Evolutionary conservation across 2,797 vertebrate species (phyloP).

Genomic region (Alosa sapidissima): DNA sequence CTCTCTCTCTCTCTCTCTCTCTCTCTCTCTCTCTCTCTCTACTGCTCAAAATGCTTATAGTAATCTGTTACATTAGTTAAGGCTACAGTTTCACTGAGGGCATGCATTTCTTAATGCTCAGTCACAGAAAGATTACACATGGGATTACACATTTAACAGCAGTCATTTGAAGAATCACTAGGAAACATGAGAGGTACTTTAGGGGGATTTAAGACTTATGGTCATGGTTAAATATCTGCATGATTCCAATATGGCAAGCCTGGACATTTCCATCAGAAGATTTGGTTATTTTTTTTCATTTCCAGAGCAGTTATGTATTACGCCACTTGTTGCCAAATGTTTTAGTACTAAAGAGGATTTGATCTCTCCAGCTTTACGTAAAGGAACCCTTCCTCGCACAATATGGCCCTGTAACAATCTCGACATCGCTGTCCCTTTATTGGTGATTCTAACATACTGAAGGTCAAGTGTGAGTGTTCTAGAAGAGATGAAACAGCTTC

Average conservation of each 20-base stretch:
- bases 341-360: slow-evolving; percentile 77
- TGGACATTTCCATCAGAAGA: slow-evolving; percentile 69
- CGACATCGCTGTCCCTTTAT: not conserved
- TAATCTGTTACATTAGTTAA: slow-evolving; percentile 79
- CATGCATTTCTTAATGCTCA: slow-evolving; percentile 75
- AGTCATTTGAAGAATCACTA: slow-evolving; percentile 77
- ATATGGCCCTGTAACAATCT: not conserved
- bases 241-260: slow-evolving; percentile 76
- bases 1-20: no score
- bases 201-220: slow-evolving; percentile 80
- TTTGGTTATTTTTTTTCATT: slow-evolving; percentile 64
- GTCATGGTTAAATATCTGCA: slow-evolving; percentile 77
- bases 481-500: not conserved
- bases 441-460: not conserved
- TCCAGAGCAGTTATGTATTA: slow-evolving; percentile 72
- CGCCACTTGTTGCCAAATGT: slow-evolving; percentile 72
- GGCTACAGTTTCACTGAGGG: slow-evolving; percentile 70
- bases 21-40: not conserved
- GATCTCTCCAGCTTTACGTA: slow-evolving; percentile 45
- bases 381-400: not conserved
- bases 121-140: slow-evolving; percentile 78
- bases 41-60: slow-evolving; percentile 62
- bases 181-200: slow-evolving; percentile 78
- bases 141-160: slow-evolving; percentile 79
- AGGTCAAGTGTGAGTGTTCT: not conserved